Percentiles rank a stretch among this genome's conserved stretches.
Evolutionary conservation across 2,797 vertebrate species (phyloP).

Genomic region (Argentina silus): DNA sequence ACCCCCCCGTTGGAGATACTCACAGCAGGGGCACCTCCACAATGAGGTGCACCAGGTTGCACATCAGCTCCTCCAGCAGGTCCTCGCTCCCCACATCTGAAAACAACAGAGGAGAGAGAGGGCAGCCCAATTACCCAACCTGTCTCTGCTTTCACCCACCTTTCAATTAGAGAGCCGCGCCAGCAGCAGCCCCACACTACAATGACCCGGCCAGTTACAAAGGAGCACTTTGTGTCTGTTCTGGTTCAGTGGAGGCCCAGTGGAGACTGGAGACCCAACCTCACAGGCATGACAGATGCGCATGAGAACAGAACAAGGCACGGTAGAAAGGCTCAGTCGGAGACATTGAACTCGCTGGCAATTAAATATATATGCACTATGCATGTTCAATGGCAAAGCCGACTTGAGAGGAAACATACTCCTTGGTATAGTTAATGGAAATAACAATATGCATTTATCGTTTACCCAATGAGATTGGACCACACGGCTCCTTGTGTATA

Average conservation of each 20-base stretch:
- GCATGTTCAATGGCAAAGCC: background rate
- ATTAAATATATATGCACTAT: background rate
- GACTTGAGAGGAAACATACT: no score
- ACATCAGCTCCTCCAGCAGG: conserved; percentile 93
- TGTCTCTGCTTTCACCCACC: conserved; percentile 2
- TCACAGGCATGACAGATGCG: background rate
- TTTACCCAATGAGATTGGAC: no score
- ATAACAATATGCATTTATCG: no score
- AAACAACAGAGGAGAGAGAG: conserved; percentile 22
- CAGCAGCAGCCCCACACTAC: background rate
- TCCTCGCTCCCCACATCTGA: conserved; percentile 85
- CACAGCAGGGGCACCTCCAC: conserved; percentile 94
- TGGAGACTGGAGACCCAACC: background rate
- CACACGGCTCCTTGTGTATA: no score
- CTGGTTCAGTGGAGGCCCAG: background rate
- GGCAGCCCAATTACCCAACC: background rate
- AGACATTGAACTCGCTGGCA: background rate
- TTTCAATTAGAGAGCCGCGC: conserved; percentile 13
- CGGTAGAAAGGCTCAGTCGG: background rate
- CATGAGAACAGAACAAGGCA: background rate
- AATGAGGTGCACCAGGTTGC: conserved; percentile 93
- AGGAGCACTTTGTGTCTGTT: background rate
- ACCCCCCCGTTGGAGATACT: conserved; percentile 65
- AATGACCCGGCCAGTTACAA: background rate
- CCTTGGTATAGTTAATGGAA: no score